phyloP scores from a whole-genome alignment of 2,113 vertebrate species.

The Neopipo cinnamomea region DNA sequence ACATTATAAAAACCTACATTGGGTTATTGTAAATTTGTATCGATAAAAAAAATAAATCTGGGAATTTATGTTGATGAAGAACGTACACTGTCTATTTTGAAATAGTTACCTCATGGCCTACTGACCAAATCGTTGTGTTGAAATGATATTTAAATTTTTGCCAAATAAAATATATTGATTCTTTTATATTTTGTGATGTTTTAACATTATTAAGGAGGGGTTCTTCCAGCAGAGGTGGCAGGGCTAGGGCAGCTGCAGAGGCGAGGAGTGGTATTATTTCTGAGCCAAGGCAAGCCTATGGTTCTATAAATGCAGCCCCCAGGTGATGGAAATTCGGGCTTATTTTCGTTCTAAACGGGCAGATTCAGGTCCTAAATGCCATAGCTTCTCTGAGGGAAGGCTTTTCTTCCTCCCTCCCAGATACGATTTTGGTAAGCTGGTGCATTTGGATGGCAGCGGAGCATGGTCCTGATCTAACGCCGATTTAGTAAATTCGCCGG shows the following conservation, averaged over 20 bases:
- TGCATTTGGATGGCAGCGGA: background rate
- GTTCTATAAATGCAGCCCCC: background rate
- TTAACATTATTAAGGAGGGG: slow-evolving; percentile 39
- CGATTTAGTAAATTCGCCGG: background rate
- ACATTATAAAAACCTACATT: slow-evolving; percentile 71
- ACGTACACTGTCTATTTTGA: slow-evolving; percentile 82
- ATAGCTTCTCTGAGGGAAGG: background rate
- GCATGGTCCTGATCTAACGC: background rate
- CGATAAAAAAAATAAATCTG: slow-evolving; percentile 47
- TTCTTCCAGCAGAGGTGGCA: background rate
- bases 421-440: background rate
- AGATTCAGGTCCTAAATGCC: background rate
- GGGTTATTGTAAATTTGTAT: slow-evolving; percentile 80
- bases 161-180: slow-evolving; percentile 92
- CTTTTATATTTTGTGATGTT: slow-evolving; percentile 69
- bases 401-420: background rate
- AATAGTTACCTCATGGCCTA: slow-evolving; percentile 94
- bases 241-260: background rate
- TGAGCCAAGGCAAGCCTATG: background rate
- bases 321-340: background rate
- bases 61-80: slow-evolving; percentile 70
- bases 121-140: slow-evolving; percentile 87
- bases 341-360: background rate
- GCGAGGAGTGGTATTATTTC: background rate
- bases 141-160: slow-evolving; percentile 93